Evolutionary conservation across 2,113 vertebrate genomes (phyloP).

Genomic region (Nothoprocta pentlandii): DNA sequence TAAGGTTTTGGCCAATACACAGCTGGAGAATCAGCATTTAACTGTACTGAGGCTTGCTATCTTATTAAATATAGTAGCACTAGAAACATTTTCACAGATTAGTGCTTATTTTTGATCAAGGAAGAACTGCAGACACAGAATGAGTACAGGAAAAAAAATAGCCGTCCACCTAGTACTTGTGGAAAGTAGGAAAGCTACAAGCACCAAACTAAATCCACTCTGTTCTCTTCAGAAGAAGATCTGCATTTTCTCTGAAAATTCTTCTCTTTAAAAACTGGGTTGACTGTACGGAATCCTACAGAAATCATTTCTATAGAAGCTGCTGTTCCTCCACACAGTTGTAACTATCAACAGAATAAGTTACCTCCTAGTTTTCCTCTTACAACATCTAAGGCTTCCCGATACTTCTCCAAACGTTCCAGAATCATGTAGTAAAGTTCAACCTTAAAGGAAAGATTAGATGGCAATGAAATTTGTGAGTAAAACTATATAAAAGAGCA

Average conservation of each 20-base stretch:
- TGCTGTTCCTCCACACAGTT: neutral
- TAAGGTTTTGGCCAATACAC: neutral
- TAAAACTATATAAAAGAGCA: neutral
- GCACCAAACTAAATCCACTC: neutral
- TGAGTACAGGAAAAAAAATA: neutral
- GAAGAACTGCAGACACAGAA: neutral
- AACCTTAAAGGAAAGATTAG: constrained; percentile 78
- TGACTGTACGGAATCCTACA: neutral
- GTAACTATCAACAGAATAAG: neutral
- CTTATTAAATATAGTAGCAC: neutral
- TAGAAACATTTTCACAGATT: neutral
- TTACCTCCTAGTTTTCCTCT: constrained; percentile 95
- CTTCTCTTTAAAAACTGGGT: neutral
- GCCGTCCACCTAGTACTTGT: neutral
- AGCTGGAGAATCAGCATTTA: neutral
- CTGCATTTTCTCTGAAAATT: neutral
- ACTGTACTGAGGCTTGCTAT: neutral
- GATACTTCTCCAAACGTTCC: constrained; percentile 94
- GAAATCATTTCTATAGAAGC: neutral
- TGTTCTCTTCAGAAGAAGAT: no score
- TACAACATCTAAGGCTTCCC: constrained; percentile 94
- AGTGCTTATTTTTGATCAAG: neutral
- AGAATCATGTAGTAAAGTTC: constrained; percentile 99
- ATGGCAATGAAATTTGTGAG: neutral
- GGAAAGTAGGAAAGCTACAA: neutral